Evolutionary conservation across 2,797 vertebrate species (phyloP).

Genomic region (Pseudotriccus pelzelni): DNA sequence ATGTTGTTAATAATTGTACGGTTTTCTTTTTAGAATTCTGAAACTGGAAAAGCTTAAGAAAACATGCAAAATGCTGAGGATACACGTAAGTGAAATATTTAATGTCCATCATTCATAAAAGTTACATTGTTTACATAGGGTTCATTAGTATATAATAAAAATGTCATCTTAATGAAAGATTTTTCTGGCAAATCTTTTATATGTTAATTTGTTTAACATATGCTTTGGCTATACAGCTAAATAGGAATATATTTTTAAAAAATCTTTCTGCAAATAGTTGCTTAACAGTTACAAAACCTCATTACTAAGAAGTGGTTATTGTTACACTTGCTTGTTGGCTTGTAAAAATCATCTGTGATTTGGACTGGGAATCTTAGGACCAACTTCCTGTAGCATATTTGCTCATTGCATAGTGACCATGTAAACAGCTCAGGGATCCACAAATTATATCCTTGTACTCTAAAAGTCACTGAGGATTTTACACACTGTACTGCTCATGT

Average conservation of each 20-base stretch:
- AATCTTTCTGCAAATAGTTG: conserved; percentile 74
- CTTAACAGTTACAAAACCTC: conserved; percentile 72
- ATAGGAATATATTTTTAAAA: conserved; percentile 66
- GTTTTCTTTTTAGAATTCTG: conserved; percentile 51
- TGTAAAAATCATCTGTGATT: conserved; percentile 60
- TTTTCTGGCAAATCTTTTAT: conserved; percentile 77
- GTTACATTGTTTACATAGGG: conserved; percentile 80
- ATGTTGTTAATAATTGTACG: background rate
- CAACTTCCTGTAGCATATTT: conserved; percentile 53
- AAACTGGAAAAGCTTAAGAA: conserved; percentile 71
- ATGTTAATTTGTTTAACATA: conserved; percentile 79
- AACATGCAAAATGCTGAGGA: conserved; percentile 77
- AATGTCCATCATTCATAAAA: conserved; percentile 81
- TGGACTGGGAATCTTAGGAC: conserved; percentile 46
- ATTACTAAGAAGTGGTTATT: conserved; percentile 61
- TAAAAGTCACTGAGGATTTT: conserved; percentile 42
- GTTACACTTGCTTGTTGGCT: conserved; percentile 54
- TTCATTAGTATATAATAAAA: conserved; percentile 81
- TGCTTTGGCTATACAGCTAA: conserved; percentile 79
- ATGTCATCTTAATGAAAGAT: conserved; percentile 77
- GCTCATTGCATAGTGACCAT: conserved; percentile 78
- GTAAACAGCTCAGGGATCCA: conserved; percentile 70
- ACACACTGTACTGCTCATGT: background rate
- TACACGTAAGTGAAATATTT: conserved; percentile 79
- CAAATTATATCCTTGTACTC: conserved; percentile 36